These are phyloP conservation scores for Heterotis niloticus DNA, from an alignment of 2,113 vertebrate genomes.

Conservation along the genomic window DNA sequence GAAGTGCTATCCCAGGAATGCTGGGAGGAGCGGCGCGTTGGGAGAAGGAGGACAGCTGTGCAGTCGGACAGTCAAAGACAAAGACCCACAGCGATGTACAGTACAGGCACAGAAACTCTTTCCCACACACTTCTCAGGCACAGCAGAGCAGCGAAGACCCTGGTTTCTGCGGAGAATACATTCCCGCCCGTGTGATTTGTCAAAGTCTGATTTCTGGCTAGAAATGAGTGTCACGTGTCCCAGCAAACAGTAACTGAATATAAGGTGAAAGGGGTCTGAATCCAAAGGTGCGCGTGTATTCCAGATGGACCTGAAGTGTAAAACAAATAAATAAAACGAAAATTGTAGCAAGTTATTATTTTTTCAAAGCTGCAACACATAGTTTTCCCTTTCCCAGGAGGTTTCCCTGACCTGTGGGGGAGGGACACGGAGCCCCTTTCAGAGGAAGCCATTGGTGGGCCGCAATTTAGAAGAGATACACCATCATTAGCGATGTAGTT, in stretches of 20 bases:
- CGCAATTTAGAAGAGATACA: constrained; percentile 67
- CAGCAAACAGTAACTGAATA: too few species aligned
- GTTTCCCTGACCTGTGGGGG: background rate
- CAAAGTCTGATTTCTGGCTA: too few species aligned
- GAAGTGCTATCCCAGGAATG: constrained; percentile 18
- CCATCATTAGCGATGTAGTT: constrained; percentile 60
- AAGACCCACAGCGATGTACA: background rate
- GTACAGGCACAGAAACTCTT: background rate
- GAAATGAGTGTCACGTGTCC: too few species aligned
- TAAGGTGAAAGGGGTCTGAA: too few species aligned
- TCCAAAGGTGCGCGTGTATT: too few species aligned
- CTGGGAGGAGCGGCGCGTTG: background rate
- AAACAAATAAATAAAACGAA: too few species aligned
- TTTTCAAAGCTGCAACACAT: too few species aligned
- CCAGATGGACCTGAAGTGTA: too few species aligned
- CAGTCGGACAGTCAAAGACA: background rate
- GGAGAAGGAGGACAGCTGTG: constrained; percentile 13
- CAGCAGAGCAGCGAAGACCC: background rate
- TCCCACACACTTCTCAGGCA: background rate
- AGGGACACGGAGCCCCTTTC: constrained; percentile 32
- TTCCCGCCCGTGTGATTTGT: background rate
- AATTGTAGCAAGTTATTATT: too few species aligned
- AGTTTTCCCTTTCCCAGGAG: background rate
- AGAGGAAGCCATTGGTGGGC: constrained; percentile 56
- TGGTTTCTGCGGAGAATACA: background rate